phyloP scores from a whole-genome alignment of 2,113 vertebrate species.

The Megaceryle torquata region DNA sequence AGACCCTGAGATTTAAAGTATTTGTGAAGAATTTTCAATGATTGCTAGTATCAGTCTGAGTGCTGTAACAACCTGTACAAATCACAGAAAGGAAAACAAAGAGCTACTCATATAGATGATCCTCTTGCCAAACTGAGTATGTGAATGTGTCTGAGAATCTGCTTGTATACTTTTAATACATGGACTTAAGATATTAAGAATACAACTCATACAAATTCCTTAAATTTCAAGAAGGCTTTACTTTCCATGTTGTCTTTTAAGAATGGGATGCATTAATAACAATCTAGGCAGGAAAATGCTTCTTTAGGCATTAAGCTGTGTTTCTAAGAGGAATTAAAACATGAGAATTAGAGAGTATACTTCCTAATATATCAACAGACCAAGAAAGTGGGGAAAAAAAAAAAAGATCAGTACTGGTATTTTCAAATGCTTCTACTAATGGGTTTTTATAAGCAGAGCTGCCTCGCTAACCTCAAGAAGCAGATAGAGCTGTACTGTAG shows the following conservation, averaged over 20 bases:
- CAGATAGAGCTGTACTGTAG: not conserved
- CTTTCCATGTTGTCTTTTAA: slow-evolving; percentile 62
- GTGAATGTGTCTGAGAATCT: slow-evolving; percentile 59
- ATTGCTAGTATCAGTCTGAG: slow-evolving; percentile 56
- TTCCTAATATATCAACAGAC: slow-evolving; percentile 22
- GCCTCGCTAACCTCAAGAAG: not conserved
- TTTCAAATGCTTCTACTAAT: not conserved
- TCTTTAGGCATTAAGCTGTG: slow-evolving; percentile 50
- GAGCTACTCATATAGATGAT: slow-evolving; percentile 53
- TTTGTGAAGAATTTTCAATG: slow-evolving; percentile 73
- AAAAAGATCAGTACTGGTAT: not conserved
- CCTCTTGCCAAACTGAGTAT: slow-evolving; percentile 39
- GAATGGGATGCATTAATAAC: slow-evolving; percentile 43
- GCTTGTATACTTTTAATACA: slow-evolving; percentile 56
- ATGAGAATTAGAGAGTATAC: slow-evolving; percentile 36
- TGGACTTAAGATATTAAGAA: slow-evolving; percentile 68
- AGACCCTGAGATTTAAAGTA: slow-evolving; percentile 47
- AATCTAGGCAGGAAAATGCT: slow-evolving; percentile 49
- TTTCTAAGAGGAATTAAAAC: slow-evolving; percentile 64
- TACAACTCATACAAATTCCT: slow-evolving; percentile 68
- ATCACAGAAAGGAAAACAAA: slow-evolving; percentile 71
- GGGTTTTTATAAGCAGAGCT: not conserved
- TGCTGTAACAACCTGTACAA: slow-evolving; percentile 64
- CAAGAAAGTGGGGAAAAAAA: not conserved
- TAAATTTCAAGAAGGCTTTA: slow-evolving; percentile 71